Conservation (phyloP, 2,888 invertebrate genomes). For the Diogma glabrata region DNA sequence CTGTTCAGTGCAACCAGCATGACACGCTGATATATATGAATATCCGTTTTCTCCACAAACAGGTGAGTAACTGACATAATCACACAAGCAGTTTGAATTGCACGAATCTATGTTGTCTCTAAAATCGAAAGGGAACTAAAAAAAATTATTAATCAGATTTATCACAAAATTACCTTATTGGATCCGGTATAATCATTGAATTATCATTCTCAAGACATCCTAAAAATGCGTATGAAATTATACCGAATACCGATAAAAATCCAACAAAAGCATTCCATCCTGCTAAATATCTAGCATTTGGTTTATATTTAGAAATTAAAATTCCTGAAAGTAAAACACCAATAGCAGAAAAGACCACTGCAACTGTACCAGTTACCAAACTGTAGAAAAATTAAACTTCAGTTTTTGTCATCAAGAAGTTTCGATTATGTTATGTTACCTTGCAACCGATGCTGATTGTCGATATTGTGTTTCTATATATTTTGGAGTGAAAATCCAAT, state of each 20-base stretch:
- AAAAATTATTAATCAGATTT: background rate
- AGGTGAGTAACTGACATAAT: constrained; percentile 60
- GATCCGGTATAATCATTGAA: constrained; percentile 30
- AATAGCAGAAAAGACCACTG: constrained; percentile 55
- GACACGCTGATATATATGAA: constrained; percentile 68
- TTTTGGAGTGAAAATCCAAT: constrained; percentile 72
- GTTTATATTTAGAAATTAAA: constrained; percentile 52
- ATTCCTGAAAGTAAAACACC: constrained; percentile 56
- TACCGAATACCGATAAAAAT: constrained; percentile 47
- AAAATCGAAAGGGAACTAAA: background rate
- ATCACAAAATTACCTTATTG: constrained; percentile 19
- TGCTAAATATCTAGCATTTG: constrained; percentile 51
- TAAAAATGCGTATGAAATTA: constrained; percentile 51
- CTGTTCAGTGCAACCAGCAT: constrained; percentile 54
- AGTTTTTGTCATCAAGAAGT: no score
- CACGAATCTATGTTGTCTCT: constrained; percentile 33
- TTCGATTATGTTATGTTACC: no score
- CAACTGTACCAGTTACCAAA: constrained; percentile 59
- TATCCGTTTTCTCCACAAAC: constrained; percentile 54
- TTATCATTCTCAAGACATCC: constrained; percentile 52
- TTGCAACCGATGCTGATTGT: constrained; percentile 59
- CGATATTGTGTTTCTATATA: constrained; percentile 73
- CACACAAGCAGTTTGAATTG: constrained; percentile 54
- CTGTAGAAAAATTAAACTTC: no score
- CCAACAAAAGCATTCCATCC: constrained; percentile 59